Evolutionary conservation across 1,140 invertebrate genomes (phyloP), one percentile per base, ranked within the genome.

Genomic region (Heliconius congener): DNA sequence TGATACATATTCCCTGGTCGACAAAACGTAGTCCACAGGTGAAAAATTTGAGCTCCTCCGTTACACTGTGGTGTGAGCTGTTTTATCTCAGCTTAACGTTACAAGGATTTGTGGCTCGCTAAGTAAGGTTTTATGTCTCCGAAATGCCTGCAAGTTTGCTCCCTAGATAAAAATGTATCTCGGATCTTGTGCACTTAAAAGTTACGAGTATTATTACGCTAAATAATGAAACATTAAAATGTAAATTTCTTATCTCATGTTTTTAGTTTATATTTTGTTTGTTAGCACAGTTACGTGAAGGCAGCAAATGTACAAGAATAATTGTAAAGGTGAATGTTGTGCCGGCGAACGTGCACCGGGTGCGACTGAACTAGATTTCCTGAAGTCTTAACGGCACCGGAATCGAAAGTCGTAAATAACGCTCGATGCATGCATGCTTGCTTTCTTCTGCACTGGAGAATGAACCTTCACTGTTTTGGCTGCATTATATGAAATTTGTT

Each of bases 31-130:
- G 82, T 81, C 86, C 87, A 85, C 93, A 92, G 91, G 92, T 94
- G 93, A 94, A 94, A 93, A 94, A 93, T 93, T 93, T 89, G 86
- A 89, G 87, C 86, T 27, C 60, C 60, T 83, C 76, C 86, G 88
- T 85, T 87, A 88, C 89, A 86, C 85, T 86, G 88, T 88, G 85
- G 89, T 88, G 85, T 86, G 86, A 89, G 93, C 91, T 92, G 91
- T 93, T 93, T 93, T 94, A 94, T 94, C 92, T 94, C 90, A 90
- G 92, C 92, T 93, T 92, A 93, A 88, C 91, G 87, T 94, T 94
- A 94, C 91, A 91, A 94, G 92, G 90, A 94, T 94, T 94, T 94
- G 93, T 94, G 91, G 91, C 91, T 91, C 90, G 86, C 92, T 94
- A 93, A 93, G 92, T 93, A 94, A 94, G 86, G 90, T 93, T 93